A percentile compares a stretch with the other conserved stretches of the same genome.
These are phyloP conservation scores for Noctuana brunneofusca DNA, from an alignment of 2,888 invertebrate species.

Conservation along the genomic window DNA sequence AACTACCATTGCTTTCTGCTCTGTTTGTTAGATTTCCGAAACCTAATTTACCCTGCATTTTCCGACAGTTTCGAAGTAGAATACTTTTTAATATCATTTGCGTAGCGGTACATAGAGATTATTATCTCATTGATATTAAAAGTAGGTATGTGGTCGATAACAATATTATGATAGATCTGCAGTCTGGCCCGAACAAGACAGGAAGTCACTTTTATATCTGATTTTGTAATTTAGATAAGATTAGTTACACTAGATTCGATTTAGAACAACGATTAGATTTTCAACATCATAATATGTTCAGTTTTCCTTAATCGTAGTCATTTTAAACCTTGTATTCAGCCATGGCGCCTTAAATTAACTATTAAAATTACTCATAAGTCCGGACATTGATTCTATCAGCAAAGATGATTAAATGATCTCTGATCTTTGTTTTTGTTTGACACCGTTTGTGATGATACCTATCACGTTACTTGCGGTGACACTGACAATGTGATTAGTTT, in stretches of 20 bases:
- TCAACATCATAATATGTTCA: not conserved
- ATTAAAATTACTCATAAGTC: conserved; percentile 5
- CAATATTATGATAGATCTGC: not conserved
- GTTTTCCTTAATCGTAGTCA: not conserved
- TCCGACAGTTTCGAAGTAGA: no score
- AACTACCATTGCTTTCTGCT: no score
- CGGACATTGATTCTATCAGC: conserved; percentile 46
- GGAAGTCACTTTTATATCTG: conserved; percentile 4
- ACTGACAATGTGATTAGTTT: conserved; percentile 37
- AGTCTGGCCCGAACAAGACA: not conserved
- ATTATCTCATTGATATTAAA: conserved; percentile 2
- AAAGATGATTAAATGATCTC: conserved; percentile 55
- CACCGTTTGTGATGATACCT: conserved; percentile 38
- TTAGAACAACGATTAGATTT: not conserved
- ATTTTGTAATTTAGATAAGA: conserved; percentile 7
- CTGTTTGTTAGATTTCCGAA: no score
- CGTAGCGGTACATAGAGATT: not conserved
- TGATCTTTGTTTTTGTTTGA: conserved; percentile 55
- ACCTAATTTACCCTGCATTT: not conserved
- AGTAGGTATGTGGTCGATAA: not conserved
- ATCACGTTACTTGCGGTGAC: conserved; percentile 36
- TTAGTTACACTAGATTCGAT: not conserved
- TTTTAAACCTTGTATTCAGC: not conserved
- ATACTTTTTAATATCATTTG: not conserved
- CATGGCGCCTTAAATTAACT: conserved; percentile 12